These are phyloP conservation scores for Molossus molossus DNA, from an alignment of 2,797 vertebrate genomes.

Conservation along the genomic window DNA sequence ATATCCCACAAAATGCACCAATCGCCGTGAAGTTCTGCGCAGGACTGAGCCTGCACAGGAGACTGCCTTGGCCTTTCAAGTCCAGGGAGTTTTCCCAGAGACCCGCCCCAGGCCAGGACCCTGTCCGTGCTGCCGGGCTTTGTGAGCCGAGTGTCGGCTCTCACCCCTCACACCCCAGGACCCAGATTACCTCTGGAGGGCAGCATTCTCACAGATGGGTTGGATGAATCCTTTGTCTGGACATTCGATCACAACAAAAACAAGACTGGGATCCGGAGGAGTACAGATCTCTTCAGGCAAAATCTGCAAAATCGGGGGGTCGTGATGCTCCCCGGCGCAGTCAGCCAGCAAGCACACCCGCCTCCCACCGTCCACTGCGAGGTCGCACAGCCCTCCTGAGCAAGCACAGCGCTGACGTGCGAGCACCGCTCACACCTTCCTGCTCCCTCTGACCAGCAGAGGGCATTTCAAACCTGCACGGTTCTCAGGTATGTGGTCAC, in stretches of 20 bases:
- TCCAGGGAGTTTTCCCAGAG: no score
- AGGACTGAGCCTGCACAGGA: neutral
- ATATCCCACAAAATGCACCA: neutral
- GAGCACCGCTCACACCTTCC: fast-evolving
- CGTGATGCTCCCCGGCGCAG: neutral
- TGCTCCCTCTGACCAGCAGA: neutral
- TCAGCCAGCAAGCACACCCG: neutral
- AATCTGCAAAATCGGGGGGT: slow-evolving; percentile 90
- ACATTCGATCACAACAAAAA: slow-evolving; percentile 95
- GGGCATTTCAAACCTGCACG: neutral
- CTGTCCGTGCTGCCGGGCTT: fast-evolving
- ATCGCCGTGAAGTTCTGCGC: neutral
- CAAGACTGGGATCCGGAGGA: slow-evolving; percentile 92
- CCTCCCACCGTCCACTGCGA: neutral
- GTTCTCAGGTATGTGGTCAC: neutral
- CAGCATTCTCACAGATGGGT: slow-evolving; percentile 91
- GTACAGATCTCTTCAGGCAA: slow-evolving; percentile 95
- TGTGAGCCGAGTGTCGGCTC: fast-evolving
- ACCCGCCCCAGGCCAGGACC: neutral
- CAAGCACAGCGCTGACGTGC: no score
- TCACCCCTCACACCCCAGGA: neutral
- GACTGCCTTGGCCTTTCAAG: no score
- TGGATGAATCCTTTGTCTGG: slow-evolving; percentile 94
- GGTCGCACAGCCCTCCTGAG: fast-evolving
- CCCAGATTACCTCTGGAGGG: slow-evolving; percentile 90